Conservation (phyloP, 2,888 invertebrate genomes). For the Capitulum mitella region DNA sequence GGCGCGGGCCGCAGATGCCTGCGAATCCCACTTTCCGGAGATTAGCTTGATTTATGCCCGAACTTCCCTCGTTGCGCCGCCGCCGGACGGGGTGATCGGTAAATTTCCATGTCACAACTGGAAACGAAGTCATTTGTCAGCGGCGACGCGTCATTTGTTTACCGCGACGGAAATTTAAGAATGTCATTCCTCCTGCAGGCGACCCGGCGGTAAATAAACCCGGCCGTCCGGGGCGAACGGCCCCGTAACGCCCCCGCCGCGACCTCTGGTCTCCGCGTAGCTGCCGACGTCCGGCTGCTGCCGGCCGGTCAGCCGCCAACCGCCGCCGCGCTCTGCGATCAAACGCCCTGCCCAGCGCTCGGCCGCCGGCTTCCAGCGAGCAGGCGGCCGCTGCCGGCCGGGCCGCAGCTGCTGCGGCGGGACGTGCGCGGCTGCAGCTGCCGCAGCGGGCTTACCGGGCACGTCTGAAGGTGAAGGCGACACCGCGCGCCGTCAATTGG, state of each 20-base stretch:
- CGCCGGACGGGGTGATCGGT: neutral
- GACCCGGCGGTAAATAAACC: neutral
- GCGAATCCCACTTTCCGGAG: neutral
- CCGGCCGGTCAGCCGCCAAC: too few species aligned
- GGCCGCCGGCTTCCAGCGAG: too few species aligned
- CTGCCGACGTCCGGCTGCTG: neutral
- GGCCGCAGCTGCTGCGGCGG: neutral
- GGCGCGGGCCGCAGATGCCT: neutral
- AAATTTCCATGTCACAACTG: neutral
- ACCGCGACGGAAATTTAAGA: neutral
- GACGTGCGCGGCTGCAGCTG: neutral
- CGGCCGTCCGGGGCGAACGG: neutral
- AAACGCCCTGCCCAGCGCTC: too few species aligned
- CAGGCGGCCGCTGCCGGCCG: too few species aligned
- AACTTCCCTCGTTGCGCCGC: neutral
- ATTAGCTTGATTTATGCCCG: neutral
- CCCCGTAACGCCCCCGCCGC: neutral
- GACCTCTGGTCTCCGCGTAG: neutral
- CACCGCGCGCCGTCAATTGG: neutral
- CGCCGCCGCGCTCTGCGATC: too few species aligned
- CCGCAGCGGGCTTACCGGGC: too few species aligned
- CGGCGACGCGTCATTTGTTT: neutral
- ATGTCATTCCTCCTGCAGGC: neutral
- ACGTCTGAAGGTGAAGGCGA: neutral
- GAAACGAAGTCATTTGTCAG: neutral